Base-by-base conservation (phyloP, 2,888 invertebrate genomes). In the Parthenolecanium corni region DNA sequence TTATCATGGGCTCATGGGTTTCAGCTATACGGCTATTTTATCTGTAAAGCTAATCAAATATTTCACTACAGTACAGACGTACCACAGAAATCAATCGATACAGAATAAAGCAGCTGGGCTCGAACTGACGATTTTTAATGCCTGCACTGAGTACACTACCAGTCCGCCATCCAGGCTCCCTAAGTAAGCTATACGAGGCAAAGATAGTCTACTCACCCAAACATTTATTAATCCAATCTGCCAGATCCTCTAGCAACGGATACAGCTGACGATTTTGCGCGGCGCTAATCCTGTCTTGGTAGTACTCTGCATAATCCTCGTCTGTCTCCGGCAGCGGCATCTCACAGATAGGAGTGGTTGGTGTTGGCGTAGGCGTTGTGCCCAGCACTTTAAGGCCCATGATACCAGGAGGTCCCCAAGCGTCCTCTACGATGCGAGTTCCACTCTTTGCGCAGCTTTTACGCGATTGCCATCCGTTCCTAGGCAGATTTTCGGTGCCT, bases 201-300 rank as follows among this genome's bases (percentile, higher is more conserved):
- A n/a, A n/a, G n/a, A n/a, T n/a, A n/a, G n/a, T n/a, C n/a, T 12
- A 79, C 84, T 80, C 72, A 89, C 90, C 86, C 67, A 89, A 78
- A 63, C 84, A 85, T 73, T 86, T 88, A 73, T 87, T 87, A 66
- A 91, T 83, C 90, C 90, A 91, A 69, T 89, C 89, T 6, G 89
- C 87, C 63, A 90, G 76, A 74, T 91, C 90, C 72, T 90, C 89
- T 74, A 88, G 87, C 66, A 90, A 76, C 0, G 89, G 89, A 70
- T 85, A 82, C 70, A 90, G 77, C 73, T 88, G 86, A 56, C 85
- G 78, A 73, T 84, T 84, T 75, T 89, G 88, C 66, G 84, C 82
- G 71, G 82, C 82, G 71, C 83, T 79, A 68, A 86, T 82, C 72
- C 84, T 80, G 73, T 85, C 85, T 70, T 85, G 79, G 73, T 83